A percentile compares a stretch with the other conserved stretches of the same genome.
These are phyloP conservation scores for Thunnus albacares DNA, from an alignment of 2,797 vertebrate genomes.

Conservation along the genomic window DNA sequence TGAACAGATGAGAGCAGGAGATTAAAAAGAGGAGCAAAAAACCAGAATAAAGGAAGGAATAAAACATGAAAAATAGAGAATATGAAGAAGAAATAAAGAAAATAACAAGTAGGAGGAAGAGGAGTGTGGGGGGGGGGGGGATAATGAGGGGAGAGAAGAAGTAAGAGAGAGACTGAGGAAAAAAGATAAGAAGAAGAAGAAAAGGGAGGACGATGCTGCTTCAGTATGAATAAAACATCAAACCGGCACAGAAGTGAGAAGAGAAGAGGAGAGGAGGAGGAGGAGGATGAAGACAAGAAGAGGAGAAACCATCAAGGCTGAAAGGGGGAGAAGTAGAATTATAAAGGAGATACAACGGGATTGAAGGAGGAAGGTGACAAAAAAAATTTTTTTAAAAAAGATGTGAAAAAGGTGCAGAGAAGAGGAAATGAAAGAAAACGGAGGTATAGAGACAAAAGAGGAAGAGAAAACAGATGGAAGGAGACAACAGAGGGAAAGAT, in stretches of 20 bases:
- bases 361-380: not conserved
- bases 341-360: not conserved
- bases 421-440: not conserved
- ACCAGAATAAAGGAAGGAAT: not conserved
- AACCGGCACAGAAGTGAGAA: not conserved
- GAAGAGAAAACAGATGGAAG: not conserved
- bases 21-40: not conserved
- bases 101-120: too few relatives aligned
- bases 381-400: not conserved
- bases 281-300: not conserved
- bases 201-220: not conserved
- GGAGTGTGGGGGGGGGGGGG: too few relatives aligned
- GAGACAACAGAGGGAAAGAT: too few relatives aligned
- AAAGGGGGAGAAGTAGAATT: too few relatives aligned
- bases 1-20: constrained; percentile 18
- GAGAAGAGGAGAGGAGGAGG: not conserved
- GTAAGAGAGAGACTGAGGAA: too few relatives aligned
- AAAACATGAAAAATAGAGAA: not conserved
- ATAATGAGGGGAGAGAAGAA: not conserved
- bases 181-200: too few relatives aligned
- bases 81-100: too few relatives aligned
- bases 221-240: constrained; percentile 26
- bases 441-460: too few relatives aligned
- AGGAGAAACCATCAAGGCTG: not conserved
- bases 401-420: not conserved